Conservation (phyloP, 2,888 invertebrate species). For the Embidobia sp. region DNA sequence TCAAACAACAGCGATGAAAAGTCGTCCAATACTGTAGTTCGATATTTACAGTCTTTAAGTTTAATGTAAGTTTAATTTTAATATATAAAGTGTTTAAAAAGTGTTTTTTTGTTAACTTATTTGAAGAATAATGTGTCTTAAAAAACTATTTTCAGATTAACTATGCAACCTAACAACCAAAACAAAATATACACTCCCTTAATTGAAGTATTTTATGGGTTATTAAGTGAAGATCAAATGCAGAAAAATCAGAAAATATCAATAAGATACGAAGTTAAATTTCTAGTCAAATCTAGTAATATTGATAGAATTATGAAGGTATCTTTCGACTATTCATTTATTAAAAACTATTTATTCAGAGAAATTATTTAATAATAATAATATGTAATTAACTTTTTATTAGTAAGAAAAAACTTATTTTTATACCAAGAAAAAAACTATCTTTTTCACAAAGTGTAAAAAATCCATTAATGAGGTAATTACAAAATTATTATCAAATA, state of each 20-base stretch:
- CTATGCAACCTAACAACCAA: conserved; percentile 79
- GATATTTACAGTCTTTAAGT: conserved; percentile 79
- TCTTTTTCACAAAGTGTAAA: no score
- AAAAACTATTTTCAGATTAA: conserved; percentile 74
- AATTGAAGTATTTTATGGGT: conserved; percentile 84
- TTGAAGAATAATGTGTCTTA: background rate
- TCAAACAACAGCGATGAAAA: conserved; percentile 68
- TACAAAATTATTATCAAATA: no score
- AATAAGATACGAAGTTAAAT: conserved; percentile 80
- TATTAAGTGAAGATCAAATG: conserved; percentile 81
- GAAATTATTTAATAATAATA: no score
- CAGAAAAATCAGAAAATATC: conserved; percentile 76
- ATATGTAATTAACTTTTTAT: no score
- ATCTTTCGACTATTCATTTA: no score
- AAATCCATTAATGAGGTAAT: no score
- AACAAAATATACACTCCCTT: conserved; percentile 85
- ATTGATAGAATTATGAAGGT: conserved; percentile 81
- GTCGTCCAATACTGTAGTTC: conserved; percentile 69
- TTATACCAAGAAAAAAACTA: no score
- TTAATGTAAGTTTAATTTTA: conserved; percentile 74
- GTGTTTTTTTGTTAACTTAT: no score
- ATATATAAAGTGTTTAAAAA: conserved; percentile 6
- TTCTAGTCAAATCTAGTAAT: conserved; percentile 79
- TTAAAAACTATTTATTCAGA: no score
- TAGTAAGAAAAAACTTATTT: no score